Evolutionary conservation across 2,113 vertebrate species (phyloP), one percentile per base, ranked within the genome.

Genomic region (Rhipidura dahli): DNA sequence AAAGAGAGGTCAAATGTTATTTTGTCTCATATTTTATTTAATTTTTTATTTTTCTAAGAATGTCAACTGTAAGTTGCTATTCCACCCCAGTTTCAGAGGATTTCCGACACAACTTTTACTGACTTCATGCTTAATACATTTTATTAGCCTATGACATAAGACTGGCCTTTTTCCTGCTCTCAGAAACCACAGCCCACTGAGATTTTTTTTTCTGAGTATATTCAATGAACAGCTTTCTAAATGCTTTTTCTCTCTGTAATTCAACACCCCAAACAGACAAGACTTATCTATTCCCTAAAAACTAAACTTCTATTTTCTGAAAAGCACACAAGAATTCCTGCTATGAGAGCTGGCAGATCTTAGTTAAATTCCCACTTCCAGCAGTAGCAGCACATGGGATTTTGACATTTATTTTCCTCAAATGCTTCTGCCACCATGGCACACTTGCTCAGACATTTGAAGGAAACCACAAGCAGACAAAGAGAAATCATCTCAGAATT

Each of bases 91-190:
- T 64, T 93, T 82, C 73, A 93, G 57, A 91, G 77, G 65, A 94
- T 75, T 96, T 96, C 91, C 73, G 93, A 65, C 31, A 93, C 14
- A 69, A 89, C 65, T 92, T 82, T 68, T 69, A 79, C 63, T 95
- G 77, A 93, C 83, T 93, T 96, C 77, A 87, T 91, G 49, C 50
- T 84, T 79, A 84, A 79, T 93, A 72, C 57, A 75, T 87, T 96
- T 95, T 87, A 91, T 94, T 96, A 70, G 80, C 45, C 87, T 87
- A 53, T 91, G 77, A 95, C 81, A 91, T 69, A 96, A 82, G 57
- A 59, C 20, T 96, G 87, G 91, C 77, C 69, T 81, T 93, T 60
- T 65, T 89, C 83, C 89, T 94, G 84, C 37, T 95, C 61, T 82
- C 65, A 83, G 59, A 94, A 93, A 87, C 87, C 91, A 93, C 83